Evolutionary conservation across 2,113 vertebrate species (phyloP).

Genomic region (Toxotes chatareus): DNA sequence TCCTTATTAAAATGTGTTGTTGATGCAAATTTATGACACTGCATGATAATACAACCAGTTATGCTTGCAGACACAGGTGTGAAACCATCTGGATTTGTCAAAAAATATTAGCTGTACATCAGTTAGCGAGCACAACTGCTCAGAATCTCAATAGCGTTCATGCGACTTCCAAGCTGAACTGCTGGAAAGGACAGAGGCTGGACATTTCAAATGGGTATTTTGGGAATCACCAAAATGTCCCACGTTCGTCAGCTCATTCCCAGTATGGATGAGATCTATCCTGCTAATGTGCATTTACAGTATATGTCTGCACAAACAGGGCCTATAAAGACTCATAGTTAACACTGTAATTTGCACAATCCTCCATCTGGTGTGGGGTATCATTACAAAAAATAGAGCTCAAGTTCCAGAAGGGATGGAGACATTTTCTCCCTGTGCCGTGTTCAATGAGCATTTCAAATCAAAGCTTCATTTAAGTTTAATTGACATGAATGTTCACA

Average conservation of each 20-base stretch:
- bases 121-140: conserved; percentile 31
- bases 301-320: neutral
- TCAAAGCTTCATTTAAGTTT: neutral
- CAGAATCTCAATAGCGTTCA: conserved; percentile 29
- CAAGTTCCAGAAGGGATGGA: neutral
- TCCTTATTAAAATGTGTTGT: conserved; percentile 10
- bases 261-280: neutral
- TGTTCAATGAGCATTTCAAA: neutral
- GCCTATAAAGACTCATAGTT: conserved; percentile 2
- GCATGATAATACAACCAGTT: conserved; percentile 40
- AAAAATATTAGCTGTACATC: conserved; percentile 54
- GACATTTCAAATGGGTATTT: neutral
- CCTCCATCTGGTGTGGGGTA: conserved; percentile 34
- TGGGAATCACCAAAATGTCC: neutral
- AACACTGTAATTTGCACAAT: conserved; percentile 13
- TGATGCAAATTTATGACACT: conserved; percentile 35
- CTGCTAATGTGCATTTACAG: neutral
- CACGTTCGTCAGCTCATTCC: neutral
- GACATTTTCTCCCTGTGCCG: neutral
- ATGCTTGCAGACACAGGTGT: conserved; percentile 53
- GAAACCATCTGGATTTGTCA: conserved; percentile 66
- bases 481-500: neutral
- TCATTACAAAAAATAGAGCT: conserved; percentile 3
- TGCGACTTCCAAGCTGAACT: neutral
- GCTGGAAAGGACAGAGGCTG: neutral